Evolutionary conservation across 1,140 invertebrate species (phyloP).

Genomic region (Ladona fulva): DNA sequence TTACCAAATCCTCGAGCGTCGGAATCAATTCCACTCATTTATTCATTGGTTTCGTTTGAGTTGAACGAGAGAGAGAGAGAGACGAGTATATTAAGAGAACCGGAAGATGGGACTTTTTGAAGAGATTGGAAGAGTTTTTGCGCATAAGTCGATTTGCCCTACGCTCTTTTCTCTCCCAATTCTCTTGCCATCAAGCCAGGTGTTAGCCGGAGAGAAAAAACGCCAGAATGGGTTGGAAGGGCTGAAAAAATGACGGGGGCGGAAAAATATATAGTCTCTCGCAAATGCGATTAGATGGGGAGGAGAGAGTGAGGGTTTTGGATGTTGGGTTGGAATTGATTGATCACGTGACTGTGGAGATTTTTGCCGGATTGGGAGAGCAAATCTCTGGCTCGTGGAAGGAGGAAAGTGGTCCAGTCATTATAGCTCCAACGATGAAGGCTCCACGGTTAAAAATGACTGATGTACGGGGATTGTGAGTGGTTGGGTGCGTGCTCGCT

Average conservation of each 20-base stretch:
- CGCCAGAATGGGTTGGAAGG: background rate
- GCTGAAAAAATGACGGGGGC: background rate
- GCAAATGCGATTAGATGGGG: background rate
- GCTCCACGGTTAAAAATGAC: too few species aligned
- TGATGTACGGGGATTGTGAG: too few species aligned
- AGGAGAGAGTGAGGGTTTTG: background rate
- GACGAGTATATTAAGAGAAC: background rate
- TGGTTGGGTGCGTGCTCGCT: too few species aligned
- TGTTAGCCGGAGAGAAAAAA: background rate
- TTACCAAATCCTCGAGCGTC: background rate
- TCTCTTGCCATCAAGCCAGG: too few species aligned
- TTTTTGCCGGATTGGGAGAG: background rate
- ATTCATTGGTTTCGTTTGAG: background rate
- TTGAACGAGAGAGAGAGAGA: background rate
- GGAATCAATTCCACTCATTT: slow-evolving; percentile 1
- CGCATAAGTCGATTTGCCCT: too few species aligned
- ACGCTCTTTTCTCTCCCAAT: too few species aligned
- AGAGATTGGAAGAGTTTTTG: background rate
- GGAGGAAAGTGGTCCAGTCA: too few species aligned
- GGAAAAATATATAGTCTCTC: background rate
- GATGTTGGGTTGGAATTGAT: background rate
- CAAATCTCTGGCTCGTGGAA: background rate
- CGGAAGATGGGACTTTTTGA: background rate
- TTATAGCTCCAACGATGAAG: too few species aligned
- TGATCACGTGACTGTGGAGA: background rate